Evolutionary conservation across 1,140 invertebrate genomes (phyloP), one percentile per base, ranked within the genome.

Genomic region (Hesperophylax magnus): DNA sequence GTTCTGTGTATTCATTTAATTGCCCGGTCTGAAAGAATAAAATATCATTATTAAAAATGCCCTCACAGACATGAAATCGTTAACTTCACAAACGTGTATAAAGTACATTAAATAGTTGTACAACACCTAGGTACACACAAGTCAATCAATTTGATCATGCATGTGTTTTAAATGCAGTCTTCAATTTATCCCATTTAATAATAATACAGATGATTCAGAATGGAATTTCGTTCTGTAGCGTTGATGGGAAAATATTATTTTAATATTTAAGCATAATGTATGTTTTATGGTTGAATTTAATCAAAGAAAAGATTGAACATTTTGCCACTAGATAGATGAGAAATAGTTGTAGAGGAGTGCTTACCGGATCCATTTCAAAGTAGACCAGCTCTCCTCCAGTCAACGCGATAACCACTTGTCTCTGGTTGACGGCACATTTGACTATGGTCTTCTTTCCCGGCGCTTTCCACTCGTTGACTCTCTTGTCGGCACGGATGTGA

Each of bases 321-420:
- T 2, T 27, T 27, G 27, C 27, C 27, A 47, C 14, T 14, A 11
- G 39, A 47, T 39, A 39, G 39, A 47, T 47, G 39, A 47, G 39
- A 14, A 47, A 14, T 47, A 1, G 39, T 47, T 47, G 8, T 39
- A 47, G 9, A 14, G 8, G 39, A 47, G 39, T 78, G 92, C 95
- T 95, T 93, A 98, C 97, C 82, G 96, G 95, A 89, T 99, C 98
- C 98, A 99, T 98, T 92, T 99, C 98, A 89, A 99, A 99, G 90
- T 99, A 99, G 18, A 99, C 98, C 22, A 99, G 90, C 91, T 99
- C 98, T 65, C 98, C 98, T 0, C 98, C 98, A 52, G 97, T 97
- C 6, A 99, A 89, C 0, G 98, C 98, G 83, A 99, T 99, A 0
- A 99, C 98, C 24, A 99, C 97, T 91, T 99, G 99, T 79, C 98